Percentiles rank a stretch among this genome's conserved stretches.
Evolutionary conservation across 2,797 vertebrate species (phyloP).

Genomic region (Microchirus variegatus): DNA sequence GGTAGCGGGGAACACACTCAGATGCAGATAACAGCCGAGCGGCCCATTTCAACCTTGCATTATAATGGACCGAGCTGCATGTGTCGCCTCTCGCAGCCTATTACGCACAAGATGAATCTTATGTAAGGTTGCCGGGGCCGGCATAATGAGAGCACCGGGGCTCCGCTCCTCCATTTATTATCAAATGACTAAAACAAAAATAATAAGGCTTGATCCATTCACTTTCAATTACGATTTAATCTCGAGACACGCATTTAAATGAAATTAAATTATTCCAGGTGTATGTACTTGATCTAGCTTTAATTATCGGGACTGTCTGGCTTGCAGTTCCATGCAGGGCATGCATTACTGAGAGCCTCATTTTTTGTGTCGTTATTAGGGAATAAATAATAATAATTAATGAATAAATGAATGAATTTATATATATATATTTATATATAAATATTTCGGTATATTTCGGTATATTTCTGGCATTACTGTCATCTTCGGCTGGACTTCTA

Average conservation of each 20-base stretch:
- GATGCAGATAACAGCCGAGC: conserved; percentile 92
- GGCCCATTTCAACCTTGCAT: conserved; percentile 94
- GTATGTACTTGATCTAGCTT: conserved; percentile 57
- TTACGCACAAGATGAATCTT: conserved; percentile 88
- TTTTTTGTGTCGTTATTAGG: too few species aligned
- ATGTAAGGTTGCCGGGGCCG: conserved; percentile 73
- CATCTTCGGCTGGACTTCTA: conserved; percentile 5
- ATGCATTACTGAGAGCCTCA: too few species aligned
- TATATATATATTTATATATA: too few species aligned
- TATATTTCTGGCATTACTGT: background rate
- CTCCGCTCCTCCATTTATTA: conserved; percentile 64
- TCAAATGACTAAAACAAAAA: conserved; percentile 75
- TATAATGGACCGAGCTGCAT: conserved; percentile 90
- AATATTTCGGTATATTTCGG: too few species aligned
- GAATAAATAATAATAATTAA: too few species aligned
- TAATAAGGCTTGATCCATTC: conserved; percentile 68
- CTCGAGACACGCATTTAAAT: conserved; percentile 54
- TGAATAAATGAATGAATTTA: too few species aligned
- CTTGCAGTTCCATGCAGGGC: conserved; percentile 7
- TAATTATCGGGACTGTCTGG: conserved; percentile 45
- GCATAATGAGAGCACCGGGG: conserved; percentile 67
- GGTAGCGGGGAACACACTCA: conserved; percentile 94
- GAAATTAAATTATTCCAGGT: conserved; percentile 64
- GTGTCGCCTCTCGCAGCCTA: conserved; percentile 92
- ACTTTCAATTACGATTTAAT: conserved; percentile 72